Conservation (phyloP, 2,888 invertebrate species). For the Drosophila limbata region DNA sequence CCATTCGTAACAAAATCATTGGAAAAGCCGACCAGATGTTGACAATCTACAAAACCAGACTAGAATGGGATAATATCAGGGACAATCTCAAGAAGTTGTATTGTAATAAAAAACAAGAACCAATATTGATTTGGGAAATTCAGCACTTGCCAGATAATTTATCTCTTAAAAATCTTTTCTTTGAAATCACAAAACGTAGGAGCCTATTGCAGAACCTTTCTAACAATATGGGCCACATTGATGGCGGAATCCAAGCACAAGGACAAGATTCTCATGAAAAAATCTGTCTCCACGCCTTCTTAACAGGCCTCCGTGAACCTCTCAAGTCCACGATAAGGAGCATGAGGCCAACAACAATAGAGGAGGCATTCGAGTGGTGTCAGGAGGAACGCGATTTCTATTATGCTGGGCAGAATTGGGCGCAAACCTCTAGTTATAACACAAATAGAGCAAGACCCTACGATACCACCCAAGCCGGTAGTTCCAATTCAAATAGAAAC, state of each 20-base stretch:
- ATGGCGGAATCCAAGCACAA: too few species aligned
- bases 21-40: neutral
- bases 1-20: slow-evolving; percentile 5
- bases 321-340: neutral
- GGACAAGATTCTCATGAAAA: neutral
- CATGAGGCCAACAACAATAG: neutral
- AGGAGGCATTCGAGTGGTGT: neutral
- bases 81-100: neutral
- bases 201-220: neutral
- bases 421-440: neutral
- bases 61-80: neutral
- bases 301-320: neutral
- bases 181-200: neutral
- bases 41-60: neutral
- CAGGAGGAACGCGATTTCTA: neutral
- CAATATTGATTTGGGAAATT: neutral
- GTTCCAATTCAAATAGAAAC: neutral
- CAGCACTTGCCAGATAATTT: neutral
- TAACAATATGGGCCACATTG: neutral
- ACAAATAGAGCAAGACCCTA: neutral
- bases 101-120: neutral
- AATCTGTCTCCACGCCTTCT: neutral
- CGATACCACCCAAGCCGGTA: neutral
- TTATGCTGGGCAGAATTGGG: neutral
- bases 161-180: neutral